phyloP scores from a whole-genome alignment of 2,797 vertebrate species.

The Anableps anableps region DNA sequence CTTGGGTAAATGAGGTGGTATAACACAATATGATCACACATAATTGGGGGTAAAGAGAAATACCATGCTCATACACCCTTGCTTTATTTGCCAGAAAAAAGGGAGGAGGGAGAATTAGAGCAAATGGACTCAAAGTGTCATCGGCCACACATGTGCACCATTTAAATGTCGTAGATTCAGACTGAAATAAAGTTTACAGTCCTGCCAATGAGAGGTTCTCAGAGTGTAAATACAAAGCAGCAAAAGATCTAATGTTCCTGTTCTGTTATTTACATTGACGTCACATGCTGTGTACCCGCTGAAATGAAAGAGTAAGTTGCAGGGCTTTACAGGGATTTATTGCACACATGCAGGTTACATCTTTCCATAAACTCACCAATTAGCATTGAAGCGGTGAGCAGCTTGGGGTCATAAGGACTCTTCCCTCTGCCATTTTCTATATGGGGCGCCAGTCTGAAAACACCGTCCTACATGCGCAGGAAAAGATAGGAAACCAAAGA shows the following conservation, averaged over 20 bases:
- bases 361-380: conserved; percentile 84
- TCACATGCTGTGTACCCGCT: conserved; percentile 32
- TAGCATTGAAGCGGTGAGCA: conserved; percentile 93
- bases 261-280: conserved; percentile 57
- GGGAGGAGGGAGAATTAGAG: conserved; percentile 6
- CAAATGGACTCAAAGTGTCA: conserved; percentile 48
- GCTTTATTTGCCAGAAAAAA: conserved; percentile 51
- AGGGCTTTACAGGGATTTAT: conserved; percentile 52
- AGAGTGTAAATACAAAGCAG: conserved; percentile 55
- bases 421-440: conserved; percentile 97
- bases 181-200: conserved; percentile 70
- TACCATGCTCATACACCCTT: conserved; percentile 27
- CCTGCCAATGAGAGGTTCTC: conserved; percentile 63
- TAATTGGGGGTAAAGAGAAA: conserved; percentile 50
- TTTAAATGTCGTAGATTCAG: conserved; percentile 30
- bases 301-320: conserved; percentile 60
- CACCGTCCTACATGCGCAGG: conserved; percentile 84
- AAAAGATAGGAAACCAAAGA: conserved; percentile 24
- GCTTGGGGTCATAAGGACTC: conserved; percentile 96
- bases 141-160: conserved; percentile 37
- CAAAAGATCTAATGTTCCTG: conserved; percentile 49
- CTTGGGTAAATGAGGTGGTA: conserved; percentile 65
- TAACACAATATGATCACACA: conserved; percentile 66
- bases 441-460: conserved; percentile 90
- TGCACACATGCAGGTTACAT: conserved; percentile 10